phyloP scores from a whole-genome alignment of 2,113 vertebrate genomes.

The Numenius arquata region DNA sequence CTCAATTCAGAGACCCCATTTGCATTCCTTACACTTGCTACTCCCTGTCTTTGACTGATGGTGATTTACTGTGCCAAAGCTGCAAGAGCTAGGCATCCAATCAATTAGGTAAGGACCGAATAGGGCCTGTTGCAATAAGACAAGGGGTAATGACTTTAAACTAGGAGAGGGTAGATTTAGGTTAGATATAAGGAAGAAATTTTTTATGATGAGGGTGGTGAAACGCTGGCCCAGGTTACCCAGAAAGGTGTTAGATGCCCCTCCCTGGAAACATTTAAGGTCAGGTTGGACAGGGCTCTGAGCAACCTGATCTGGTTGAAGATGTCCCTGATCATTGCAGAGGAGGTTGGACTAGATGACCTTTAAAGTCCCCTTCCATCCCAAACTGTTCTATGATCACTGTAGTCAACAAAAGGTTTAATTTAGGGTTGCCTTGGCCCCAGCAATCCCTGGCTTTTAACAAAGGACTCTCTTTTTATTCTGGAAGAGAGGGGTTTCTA shows the following conservation, averaged over 20 bases:
- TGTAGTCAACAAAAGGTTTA: background rate
- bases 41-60: background rate
- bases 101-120: background rate
- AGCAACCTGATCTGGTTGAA: background rate
- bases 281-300: background rate
- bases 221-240: background rate
- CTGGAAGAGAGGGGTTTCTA: background rate
- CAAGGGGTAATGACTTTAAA: background rate
- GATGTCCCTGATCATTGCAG: background rate
- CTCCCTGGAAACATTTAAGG: background rate
- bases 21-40: background rate
- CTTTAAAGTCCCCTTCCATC: background rate
- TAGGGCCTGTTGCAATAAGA: background rate
- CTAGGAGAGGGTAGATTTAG: background rate
- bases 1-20: background rate
- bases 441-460: background rate
- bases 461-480: background rate
- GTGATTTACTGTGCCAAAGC: background rate
- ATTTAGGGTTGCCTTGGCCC: background rate
- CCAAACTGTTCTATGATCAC: background rate
- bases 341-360: background rate
- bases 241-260: background rate
- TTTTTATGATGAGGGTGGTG: background rate
- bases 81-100: background rate
- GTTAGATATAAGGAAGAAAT: background rate